Base-by-base conservation (phyloP, 1,140 invertebrate genomes). In the Scaptomyza montana region DNA sequence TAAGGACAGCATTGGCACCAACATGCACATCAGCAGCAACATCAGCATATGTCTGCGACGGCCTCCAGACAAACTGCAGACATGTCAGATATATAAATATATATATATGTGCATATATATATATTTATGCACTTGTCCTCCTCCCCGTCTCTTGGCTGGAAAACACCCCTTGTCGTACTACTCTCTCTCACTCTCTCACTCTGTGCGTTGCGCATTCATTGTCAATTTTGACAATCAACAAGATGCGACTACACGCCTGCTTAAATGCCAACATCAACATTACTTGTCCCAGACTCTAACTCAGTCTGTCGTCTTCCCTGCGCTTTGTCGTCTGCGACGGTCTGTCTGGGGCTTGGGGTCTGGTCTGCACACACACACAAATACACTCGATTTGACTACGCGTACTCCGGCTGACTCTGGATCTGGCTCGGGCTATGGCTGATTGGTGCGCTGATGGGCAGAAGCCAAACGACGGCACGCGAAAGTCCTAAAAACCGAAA, bases 201-300 rank as follows among this genome's bases (percentile, higher is more conserved):
- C 12, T 61, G 46, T 61, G 67, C 66, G 62, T 76, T 70, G 78
- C 76, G 75, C 86, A 90, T 86, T 90, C 82, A 90, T 87, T 90
- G 87, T 90, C 87, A 90, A 90, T 90, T 90, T 90, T 87, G 87
- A 90, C 86, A 86, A 90, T 90, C 86, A 77, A 90, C 87, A 90
- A 86, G 78, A 90, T 72, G 70, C 76, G 72, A 73, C 72, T 76
- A 70, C 80, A 84, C 78, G 78, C 65, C 82, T 81, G 76, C 69
- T 77, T 74, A 87, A 82, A 87, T 78, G 76, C 68, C 78, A 74
- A 74, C 72, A 78, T 66, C 75, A 78, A 74, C 77, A 82, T 65
- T 59, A 71, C 43, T 69, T 64, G 21, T 49, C 46, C 13, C 51
- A 16, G 13, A 19, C 45, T 51, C 39, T 41, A 53, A 43, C 28